Percentiles rank a stretch among this genome's conserved stretches.
These are phyloP conservation scores for Metacarcinus magister DNA, from an alignment of 2,888 invertebrate genomes.

Conservation along the genomic window DNA sequence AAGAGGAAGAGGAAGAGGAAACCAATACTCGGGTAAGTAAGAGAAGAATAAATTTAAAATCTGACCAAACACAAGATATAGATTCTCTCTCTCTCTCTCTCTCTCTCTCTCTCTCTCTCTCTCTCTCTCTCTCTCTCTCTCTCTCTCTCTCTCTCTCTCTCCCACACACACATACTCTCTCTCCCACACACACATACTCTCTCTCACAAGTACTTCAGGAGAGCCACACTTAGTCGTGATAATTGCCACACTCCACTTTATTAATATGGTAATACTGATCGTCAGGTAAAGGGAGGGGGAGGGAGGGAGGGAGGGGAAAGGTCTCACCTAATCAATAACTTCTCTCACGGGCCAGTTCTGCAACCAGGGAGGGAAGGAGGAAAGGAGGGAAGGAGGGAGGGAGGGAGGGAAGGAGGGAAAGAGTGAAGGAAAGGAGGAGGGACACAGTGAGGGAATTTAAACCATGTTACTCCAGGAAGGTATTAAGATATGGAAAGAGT, in stretches of 20 bases:
- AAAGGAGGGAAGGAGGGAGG: not conserved
- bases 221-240: not conserved
- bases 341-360: not conserved
- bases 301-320: not conserved
- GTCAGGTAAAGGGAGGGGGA: not conserved
- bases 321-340: not conserved
- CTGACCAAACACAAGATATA: slow-evolving; percentile 26
- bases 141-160: no score
- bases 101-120: slow-evolving; percentile 1
- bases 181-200: no score
- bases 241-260: not conserved
- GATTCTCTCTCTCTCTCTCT: slow-evolving; percentile 27
- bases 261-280: slow-evolving; percentile 60
- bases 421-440: not conserved
- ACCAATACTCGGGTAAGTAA: not conserved
- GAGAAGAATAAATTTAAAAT: not conserved
- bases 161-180: no score
- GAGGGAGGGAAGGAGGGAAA: not conserved
- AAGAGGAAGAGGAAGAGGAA: slow-evolving; percentile 5
- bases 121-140: no score
- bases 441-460: not conserved
- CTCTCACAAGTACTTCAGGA: not conserved
- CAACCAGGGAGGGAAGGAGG: no score
- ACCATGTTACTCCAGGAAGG: not conserved
- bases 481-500: not conserved